These are phyloP conservation scores for Bos taurus DNA, from an alignment of 2,113 vertebrate genomes.

Conservation along the genomic window DNA sequence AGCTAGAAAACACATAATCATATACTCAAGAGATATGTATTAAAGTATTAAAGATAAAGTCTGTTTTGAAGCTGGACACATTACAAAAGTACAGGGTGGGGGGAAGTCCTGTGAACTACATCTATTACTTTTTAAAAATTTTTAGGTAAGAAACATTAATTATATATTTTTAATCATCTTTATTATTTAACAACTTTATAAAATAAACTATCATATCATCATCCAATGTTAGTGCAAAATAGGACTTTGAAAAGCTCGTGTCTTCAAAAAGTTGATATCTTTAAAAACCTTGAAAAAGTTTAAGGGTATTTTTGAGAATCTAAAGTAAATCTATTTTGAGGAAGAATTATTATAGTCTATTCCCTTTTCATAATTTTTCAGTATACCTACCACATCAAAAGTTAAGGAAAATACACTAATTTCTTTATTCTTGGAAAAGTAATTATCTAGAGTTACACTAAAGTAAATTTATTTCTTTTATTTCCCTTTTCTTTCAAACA, in stretches of 20 bases:
- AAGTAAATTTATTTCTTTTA: neutral
- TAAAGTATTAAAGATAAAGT: neutral
- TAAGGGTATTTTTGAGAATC: neutral
- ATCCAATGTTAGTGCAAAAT: neutral
- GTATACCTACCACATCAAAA: neutral
- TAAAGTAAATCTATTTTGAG: neutral
- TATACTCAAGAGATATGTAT: neutral
- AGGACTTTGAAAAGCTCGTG: neutral
- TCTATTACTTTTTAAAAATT: neutral
- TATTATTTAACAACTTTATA: neutral
- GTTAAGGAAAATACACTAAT: neutral
- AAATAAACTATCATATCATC: neutral
- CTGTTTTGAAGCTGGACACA: neutral
- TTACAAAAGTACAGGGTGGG: neutral
- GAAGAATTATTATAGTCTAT: neutral
- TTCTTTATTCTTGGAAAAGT: neutral
- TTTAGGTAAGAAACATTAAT: neutral
- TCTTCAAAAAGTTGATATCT: neutral
- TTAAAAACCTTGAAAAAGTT: neutral
- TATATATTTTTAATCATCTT: neutral
- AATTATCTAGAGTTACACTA: neutral
- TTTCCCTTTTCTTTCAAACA: neutral
- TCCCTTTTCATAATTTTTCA: neutral
- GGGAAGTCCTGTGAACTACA: neutral
- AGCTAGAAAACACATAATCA: neutral